phyloP scores from a whole-genome alignment of 92 coral and sea anemone genomes.

The Parazoanthus darwini region DNA sequence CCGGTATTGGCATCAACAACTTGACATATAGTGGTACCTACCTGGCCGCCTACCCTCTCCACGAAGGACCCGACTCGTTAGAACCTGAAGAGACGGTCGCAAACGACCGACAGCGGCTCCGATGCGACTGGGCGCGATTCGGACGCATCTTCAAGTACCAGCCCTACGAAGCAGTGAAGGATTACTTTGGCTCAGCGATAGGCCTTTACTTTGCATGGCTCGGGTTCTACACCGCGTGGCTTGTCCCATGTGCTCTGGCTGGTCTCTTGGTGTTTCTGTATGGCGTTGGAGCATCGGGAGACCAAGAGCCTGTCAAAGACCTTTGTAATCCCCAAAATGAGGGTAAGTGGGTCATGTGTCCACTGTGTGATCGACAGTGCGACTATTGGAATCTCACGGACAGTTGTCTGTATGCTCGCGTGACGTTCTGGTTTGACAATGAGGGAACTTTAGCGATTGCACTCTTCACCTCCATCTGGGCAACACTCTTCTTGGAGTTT shows the following conservation, averaged over 20 bases:
- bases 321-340: conserved; percentile 66
- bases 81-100: conserved; percentile 55
- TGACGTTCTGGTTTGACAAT: conserved; percentile 79
- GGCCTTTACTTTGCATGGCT: conserved; percentile 90
- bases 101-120: conserved; percentile 82
- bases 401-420: conserved; percentile 63
- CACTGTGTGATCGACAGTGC: conserved; percentile 92
- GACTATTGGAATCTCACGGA: conserved; percentile 88
- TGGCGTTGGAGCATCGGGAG: conserved; percentile 74
- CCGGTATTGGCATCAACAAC: conserved; percentile 72
- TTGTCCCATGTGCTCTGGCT: conserved; percentile 83
- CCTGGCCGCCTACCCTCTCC: conserved; percentile 67
- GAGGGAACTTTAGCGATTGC: conserved; percentile 62
- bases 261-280: conserved; percentile 84
- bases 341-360: conserved; percentile 86
- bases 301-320: conserved; percentile 78
- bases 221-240: conserved; percentile 89
- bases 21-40: conserved; percentile 74
- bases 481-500: conserved; percentile 91
- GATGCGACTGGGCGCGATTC: conserved; percentile 90
- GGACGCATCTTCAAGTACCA: conserved; percentile 79
- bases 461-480: conserved; percentile 84
- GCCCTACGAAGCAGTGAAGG: conserved; percentile 80
- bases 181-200: conserved; percentile 86
- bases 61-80: conserved; percentile 67